Percentiles rank a stretch among this genome's conserved stretches.
These are phyloP conservation scores for Halisarca cf. caerulea DNA, from an alignment of 37 sponge, comb jelly and placozoan genomes.

Conservation along the genomic window DNA sequence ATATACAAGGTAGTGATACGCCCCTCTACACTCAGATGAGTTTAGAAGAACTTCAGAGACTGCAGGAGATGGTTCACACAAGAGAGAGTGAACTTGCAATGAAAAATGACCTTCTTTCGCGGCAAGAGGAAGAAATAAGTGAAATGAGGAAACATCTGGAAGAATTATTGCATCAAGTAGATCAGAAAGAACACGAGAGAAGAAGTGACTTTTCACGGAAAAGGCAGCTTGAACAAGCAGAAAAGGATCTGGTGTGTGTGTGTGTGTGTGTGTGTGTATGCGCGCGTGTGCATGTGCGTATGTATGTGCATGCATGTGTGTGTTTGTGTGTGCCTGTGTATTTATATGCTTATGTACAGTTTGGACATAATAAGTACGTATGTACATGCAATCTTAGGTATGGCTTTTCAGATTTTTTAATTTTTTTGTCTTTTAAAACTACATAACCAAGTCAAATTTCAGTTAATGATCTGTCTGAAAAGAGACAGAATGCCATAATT, in stretches of 20 bases:
- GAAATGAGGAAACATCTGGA: slow-evolving; percentile 8
- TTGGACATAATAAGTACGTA: too few relatives aligned
- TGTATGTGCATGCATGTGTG: neutral
- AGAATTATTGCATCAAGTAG: neutral
- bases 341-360: too few relatives aligned
- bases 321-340: neutral
- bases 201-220: slow-evolving; percentile 12
- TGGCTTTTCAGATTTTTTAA: too few relatives aligned
- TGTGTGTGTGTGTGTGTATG: neutral
- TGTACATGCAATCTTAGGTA: too few relatives aligned
- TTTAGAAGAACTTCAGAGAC: neutral
- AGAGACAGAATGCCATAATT: too few relatives aligned
- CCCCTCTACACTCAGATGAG: too few relatives aligned
- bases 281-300: too few relatives aligned
- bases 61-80: neutral
- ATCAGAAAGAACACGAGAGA: neutral
- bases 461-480: too few relatives aligned
- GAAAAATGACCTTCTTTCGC: neutral
- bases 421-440: too few relatives aligned
- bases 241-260: slow-evolving; percentile 41
- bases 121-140: slow-evolving; percentile 28
- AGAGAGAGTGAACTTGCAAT: slow-evolving; percentile 18
- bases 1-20: too few relatives aligned
- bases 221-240: slow-evolving; percentile 43
- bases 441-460: too few relatives aligned